Base-by-base conservation (phyloP, 1,140 invertebrate species). In the Drosophila pallidifrons region DNA sequence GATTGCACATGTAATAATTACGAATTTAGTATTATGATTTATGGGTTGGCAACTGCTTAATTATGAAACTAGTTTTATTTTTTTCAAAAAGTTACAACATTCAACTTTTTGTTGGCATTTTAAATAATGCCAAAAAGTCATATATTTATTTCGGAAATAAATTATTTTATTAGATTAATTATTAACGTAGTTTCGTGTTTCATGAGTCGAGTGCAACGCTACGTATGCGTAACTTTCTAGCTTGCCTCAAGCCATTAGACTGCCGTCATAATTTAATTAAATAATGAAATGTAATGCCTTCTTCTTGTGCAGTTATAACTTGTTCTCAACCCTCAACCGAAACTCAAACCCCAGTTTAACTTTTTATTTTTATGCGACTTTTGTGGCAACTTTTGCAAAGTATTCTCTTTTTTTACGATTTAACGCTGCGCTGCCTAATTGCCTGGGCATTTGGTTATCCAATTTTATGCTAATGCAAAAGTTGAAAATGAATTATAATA, bases 401-500 rank as follows among this genome's bases (percentile, higher is more conserved):
- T 67, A 70, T 89, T 85, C 75, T 75, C 58, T 89, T 85, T 78
- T 75, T 61, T 77, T 88, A 77, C 52, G 79, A 82, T 71, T 77
- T 46, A 52, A 59, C 51, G 67, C 58, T 71, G 32, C 13, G 20
- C 5, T 46, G 54, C 66, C 76, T 88, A 88, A 87, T 87, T 88
- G 63, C 71, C 49, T 51, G 49, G 49, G 45, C 66, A 59, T 47
- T 45, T 25, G 49, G 10, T 46, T 67, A 51, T 20, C 43, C 38
- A 41, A 65, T 77, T 82, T 88, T 70, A 81, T 78, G 81, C 41
- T 83, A 58, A 88, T 81, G 79, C 28, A 64, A 78, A 87, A 89
- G 77, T 74, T 75, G 15, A 45, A 49, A 25, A 52, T 45, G 10
- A 71, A 47, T 51, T 61, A 35, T 43, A 38, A 38, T 54, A 57